A percentile compares a stretch with the other conserved stretches of the same genome.
These are phyloP conservation scores for Cariama cristata DNA, from an alignment of 2,113 vertebrate genomes.

Conservation along the genomic window DNA sequence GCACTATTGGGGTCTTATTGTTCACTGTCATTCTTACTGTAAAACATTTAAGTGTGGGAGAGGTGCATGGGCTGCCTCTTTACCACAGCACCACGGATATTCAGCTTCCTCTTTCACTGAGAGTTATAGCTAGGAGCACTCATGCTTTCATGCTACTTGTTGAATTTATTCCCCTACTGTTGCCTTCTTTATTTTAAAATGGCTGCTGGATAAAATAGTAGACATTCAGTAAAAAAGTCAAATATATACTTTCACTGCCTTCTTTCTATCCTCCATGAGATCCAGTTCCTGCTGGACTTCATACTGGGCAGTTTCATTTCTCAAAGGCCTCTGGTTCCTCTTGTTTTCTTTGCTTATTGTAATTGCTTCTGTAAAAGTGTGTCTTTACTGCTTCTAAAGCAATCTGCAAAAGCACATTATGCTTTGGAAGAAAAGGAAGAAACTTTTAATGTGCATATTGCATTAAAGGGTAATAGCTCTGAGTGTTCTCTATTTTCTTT, in stretches of 20 bases:
- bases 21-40: not conserved
- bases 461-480: not conserved
- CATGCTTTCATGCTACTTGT: not conserved
- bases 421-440: not conserved
- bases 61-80: not conserved
- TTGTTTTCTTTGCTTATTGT: not conserved
- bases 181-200: not conserved
- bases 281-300: not conserved
- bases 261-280: not conserved
- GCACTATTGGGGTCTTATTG: not conserved
- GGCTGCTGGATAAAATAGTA: not conserved
- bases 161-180: not conserved
- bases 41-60: not conserved
- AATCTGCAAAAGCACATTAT: not conserved
- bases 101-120: not conserved
- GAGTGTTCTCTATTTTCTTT: not conserved
- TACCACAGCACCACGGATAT: not conserved
- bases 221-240: not conserved
- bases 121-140: not conserved
- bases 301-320: not conserved
- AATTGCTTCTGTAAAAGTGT: not conserved
- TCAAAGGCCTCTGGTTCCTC: not conserved
- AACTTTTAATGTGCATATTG: not conserved
- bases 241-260: not conserved
- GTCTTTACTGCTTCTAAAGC: not conserved